Conservation (phyloP, 2,888 invertebrate species). For the Plutella xylostella region DNA sequence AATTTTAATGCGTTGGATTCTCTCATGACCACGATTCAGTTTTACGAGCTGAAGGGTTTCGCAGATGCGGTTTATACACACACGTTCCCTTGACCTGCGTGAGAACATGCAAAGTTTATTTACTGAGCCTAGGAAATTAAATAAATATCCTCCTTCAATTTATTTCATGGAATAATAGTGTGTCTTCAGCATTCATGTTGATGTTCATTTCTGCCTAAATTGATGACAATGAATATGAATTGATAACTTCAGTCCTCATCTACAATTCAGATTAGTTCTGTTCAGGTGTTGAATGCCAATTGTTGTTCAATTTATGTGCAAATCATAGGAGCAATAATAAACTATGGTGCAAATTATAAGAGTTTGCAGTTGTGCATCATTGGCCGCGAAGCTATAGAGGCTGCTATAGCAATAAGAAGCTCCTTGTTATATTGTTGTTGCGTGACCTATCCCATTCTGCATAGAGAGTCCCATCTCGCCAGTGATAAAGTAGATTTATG, state of each 20-base stretch:
- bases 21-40: not conserved
- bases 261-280: slow-evolving; percentile 24
- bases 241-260: slow-evolving; percentile 9
- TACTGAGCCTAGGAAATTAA: too few species aligned
- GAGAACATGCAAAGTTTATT: slow-evolving; percentile 42
- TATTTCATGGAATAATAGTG: too few species aligned
- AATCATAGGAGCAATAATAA: too few species aligned
- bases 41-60: not conserved
- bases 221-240: too few species aligned
- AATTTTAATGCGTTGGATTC: not conserved
- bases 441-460: too few species aligned
- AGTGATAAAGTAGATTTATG: not conserved
- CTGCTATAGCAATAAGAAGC: not conserved
- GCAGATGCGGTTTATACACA: not conserved
- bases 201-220: too few species aligned
- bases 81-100: slow-evolving; percentile 47
- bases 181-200: too few species aligned
- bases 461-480: too few species aligned
- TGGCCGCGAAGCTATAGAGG: not conserved
- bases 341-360: not conserved
- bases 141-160: too few species aligned
- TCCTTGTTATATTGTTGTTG: too few species aligned
- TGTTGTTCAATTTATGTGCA: slow-evolving; percentile 26
- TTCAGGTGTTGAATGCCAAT: slow-evolving; percentile 19
- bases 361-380: slow-evolving; percentile 6